These are phyloP conservation scores for Lonchura striata DNA, from an alignment of 2,113 vertebrate species.

Conservation along the genomic window DNA sequence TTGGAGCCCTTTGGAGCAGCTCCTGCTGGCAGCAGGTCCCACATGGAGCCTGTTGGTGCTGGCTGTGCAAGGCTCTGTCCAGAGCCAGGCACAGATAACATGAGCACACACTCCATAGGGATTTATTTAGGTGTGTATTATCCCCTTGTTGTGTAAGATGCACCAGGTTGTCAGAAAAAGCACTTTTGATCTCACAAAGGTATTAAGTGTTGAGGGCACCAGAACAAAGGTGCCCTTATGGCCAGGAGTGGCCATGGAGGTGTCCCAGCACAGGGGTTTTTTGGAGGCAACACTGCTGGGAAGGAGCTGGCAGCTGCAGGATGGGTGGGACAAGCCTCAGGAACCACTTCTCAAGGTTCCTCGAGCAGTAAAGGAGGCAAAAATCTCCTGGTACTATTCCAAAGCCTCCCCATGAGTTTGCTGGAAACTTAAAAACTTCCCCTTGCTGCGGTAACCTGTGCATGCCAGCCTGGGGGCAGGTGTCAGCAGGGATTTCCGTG, in stretches of 20 bases:
- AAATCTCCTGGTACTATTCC: background rate
- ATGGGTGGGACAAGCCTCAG: background rate
- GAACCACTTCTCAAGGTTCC: background rate
- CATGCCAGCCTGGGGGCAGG: background rate
- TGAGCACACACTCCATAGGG: background rate
- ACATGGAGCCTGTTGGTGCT: accelerated
- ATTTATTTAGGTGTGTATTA: background rate
- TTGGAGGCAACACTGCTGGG: accelerated
- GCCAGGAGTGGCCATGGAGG: background rate
- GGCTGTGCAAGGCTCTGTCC: background rate
- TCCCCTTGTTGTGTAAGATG: background rate
- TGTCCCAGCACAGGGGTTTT: background rate
- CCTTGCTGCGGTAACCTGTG: accelerated
- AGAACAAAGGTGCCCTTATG: background rate
- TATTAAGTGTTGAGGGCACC: background rate
- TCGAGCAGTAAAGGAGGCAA: background rate
- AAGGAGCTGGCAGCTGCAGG: background rate
- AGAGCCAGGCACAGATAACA: background rate
- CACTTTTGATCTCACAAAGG: background rate
- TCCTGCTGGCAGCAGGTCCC: background rate
- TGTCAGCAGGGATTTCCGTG: accelerated
- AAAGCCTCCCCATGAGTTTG: accelerated
- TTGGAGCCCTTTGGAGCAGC: background rate
- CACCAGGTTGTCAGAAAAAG: background rate
- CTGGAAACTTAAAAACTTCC: background rate